A percentile compares a stretch with the other conserved stretches of the same genome.
Evolutionary conservation across 2,888 invertebrate genomes (phyloP).

Genomic region (Dynastes grantii): DNA sequence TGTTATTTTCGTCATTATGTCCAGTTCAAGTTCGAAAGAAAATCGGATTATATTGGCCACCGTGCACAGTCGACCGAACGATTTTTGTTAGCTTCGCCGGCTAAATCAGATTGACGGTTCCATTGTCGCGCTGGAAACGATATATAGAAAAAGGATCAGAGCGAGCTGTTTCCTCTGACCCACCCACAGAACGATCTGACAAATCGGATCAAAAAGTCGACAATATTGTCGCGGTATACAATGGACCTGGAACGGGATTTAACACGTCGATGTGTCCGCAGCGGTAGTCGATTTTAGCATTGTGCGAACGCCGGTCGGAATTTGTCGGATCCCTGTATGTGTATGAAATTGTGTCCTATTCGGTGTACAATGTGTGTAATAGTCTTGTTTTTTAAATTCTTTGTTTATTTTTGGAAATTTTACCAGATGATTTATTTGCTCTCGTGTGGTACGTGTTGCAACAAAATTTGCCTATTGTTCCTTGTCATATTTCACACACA

Average conservation of each 20-base stretch:
- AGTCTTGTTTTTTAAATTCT: not conserved
- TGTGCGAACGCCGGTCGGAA: conserved; percentile 44
- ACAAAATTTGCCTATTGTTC: too few relatives aligned
- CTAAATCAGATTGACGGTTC: conserved; percentile 54
- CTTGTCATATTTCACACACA: too few relatives aligned
- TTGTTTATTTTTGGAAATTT: too few relatives aligned
- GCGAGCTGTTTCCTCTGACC: conserved; percentile 64
- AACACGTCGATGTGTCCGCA: conserved; percentile 66
- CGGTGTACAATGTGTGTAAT: not conserved
- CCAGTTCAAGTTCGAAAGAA: conserved; percentile 66
- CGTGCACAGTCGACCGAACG: conserved; percentile 55
- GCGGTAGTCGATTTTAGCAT: conserved; percentile 50
- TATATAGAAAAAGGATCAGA: conserved; percentile 70
- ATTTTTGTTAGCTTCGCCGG: conserved; percentile 29
- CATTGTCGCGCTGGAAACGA: conserved; percentile 63
- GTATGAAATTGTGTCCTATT: conserved; percentile 32
- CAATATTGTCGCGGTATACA: conserved; percentile 71
- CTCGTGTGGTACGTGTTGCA: too few relatives aligned
- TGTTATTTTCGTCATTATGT: conserved; percentile 71
- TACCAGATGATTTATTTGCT: too few relatives aligned
- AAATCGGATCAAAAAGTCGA: conserved; percentile 73
- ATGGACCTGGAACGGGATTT: conserved; percentile 68
- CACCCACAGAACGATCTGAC: conserved; percentile 71
- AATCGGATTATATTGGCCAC: conserved; percentile 70
- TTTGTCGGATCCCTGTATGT: conserved; percentile 29